Conservation (phyloP, 2,113 vertebrate genomes). For the Saccopteryx bilineata region DNA sequence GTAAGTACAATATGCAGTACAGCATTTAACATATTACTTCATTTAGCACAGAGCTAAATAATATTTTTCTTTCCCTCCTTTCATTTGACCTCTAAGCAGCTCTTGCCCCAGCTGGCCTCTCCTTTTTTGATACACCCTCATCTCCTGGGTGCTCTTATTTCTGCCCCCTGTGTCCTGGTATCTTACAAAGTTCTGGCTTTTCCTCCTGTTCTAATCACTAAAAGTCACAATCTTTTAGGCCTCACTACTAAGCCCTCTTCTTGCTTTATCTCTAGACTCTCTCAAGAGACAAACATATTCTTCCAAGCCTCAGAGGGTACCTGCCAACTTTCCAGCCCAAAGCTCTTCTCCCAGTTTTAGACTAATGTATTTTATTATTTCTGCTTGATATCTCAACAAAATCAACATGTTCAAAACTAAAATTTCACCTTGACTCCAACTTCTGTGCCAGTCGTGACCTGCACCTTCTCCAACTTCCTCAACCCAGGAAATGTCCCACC, state of each 20-base stretch:
- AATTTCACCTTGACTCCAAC: background rate
- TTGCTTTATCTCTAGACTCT: background rate
- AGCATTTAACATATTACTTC: background rate
- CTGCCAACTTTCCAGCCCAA: background rate
- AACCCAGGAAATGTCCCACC: background rate
- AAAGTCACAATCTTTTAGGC: background rate
- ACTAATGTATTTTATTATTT: background rate
- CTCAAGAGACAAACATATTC: background rate
- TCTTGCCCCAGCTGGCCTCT: background rate
- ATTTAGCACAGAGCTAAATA: conserved; percentile 32
- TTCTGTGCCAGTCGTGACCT: background rate
- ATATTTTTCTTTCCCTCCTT: background rate
- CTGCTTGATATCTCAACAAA: background rate
- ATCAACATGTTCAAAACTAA: background rate
- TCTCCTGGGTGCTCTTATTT: background rate
- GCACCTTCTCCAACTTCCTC: background rate
- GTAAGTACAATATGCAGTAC: background rate
- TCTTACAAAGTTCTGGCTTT: background rate
- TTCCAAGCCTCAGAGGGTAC: background rate
- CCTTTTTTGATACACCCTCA: background rate
- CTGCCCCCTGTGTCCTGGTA: background rate
- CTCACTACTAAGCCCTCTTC: background rate
- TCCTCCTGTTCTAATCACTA: background rate
- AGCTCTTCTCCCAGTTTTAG: background rate
- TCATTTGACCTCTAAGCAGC: conserved; percentile 6